A percentile compares a stretch with the other conserved stretches of the same genome.
Evolutionary conservation across 2,888 invertebrate genomes (phyloP).

Genomic region (Dromius quadrimaculatus): DNA sequence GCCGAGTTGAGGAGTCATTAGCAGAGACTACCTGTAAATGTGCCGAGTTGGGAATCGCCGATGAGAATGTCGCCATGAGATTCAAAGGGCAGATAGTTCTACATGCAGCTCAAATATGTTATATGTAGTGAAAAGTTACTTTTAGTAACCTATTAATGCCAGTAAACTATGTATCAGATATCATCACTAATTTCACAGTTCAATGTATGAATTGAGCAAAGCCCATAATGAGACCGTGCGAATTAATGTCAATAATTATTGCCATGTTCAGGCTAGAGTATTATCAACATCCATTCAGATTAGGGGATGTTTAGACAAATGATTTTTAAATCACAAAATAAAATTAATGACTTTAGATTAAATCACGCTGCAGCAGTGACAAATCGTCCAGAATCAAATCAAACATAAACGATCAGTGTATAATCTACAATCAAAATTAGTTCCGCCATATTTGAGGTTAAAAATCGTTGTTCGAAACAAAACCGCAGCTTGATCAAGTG

Average conservation of each 20-base stretch:
- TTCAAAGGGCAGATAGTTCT: too few species aligned
- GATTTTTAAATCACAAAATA: slow-evolving; percentile 25
- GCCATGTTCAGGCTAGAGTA: background rate
- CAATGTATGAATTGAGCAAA: background rate
- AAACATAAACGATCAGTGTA: slow-evolving; percentile 31
- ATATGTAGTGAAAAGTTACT: too few species aligned
- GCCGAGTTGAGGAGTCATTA: too few species aligned
- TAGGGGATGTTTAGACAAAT: slow-evolving; percentile 21
- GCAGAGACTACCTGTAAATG: too few species aligned
- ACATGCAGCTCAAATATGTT: too few species aligned
- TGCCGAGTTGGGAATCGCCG: too few species aligned
- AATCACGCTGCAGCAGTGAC: slow-evolving; percentile 34
- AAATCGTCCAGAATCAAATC: slow-evolving; percentile 29
- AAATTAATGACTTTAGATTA: slow-evolving; percentile 25
- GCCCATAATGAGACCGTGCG: background rate
- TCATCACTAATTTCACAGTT: too few species aligned
- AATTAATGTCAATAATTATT: slow-evolving; percentile 6
- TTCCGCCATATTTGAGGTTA: slow-evolving; percentile 37
- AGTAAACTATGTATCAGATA: too few species aligned
- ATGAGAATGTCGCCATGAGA: too few species aligned
- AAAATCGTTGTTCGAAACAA: slow-evolving; percentile 37
- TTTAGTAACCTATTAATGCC: too few species aligned
- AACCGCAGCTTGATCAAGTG: slow-evolving; percentile 32
- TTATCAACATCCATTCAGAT: slow-evolving; percentile 11
- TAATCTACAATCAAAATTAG: slow-evolving; percentile 26